phyloP scores from a whole-genome alignment of 2,113 vertebrate genomes.

The Carassius auratus region DNA sequence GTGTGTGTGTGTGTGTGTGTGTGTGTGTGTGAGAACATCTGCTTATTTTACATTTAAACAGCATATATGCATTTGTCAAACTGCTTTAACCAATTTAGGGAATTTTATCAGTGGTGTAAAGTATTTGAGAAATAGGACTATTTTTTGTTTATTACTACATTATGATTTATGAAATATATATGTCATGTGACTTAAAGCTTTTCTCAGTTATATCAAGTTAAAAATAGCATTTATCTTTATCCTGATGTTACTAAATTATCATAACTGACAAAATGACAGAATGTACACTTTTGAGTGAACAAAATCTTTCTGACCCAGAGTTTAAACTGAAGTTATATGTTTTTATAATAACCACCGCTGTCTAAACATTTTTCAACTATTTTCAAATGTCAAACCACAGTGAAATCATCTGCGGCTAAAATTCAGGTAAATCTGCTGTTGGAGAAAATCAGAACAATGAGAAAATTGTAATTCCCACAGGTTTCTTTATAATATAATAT shows the following conservation, averaged over 20 bases:
- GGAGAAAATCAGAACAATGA: not conserved
- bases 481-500: not conserved
- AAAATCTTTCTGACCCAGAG: too few relatives aligned
- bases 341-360: not conserved
- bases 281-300: too few relatives aligned
- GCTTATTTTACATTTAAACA: not conserved
- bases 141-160: too few relatives aligned
- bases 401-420: not conserved
- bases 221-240: too few relatives aligned
- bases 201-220: too few relatives aligned
- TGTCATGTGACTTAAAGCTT: too few relatives aligned
- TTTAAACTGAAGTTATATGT: too few relatives aligned
- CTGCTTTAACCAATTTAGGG: not conserved
- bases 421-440: not conserved
- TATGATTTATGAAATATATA: too few relatives aligned
- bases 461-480: not conserved
- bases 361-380: not conserved
- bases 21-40: too few relatives aligned
- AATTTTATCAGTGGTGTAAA: not conserved
- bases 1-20: constrained; percentile 66
- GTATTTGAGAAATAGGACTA: too few relatives aligned
- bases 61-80: not conserved
- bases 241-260: too few relatives aligned
- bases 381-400: not conserved
- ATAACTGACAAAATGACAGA: too few relatives aligned